Evolutionary conservation across 2,888 invertebrate species (phyloP).

Genomic region (Catocala sponsa): DNA sequence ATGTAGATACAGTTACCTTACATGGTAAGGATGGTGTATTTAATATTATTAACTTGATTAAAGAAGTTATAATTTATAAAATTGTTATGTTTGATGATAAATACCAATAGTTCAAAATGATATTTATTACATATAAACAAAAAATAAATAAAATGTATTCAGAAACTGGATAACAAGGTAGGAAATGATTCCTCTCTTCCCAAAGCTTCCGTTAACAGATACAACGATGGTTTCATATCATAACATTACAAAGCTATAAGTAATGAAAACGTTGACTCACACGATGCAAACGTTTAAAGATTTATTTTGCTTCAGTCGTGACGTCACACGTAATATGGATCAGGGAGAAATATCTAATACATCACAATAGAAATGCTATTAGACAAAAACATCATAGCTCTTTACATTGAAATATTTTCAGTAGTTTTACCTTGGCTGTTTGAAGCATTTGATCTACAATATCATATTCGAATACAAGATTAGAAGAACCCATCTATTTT

Average conservation of each 20-base stretch:
- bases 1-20: no score
- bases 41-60: no score
- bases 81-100: no score
- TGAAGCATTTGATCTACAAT: background rate
- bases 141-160: no score
- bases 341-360: slow-evolving; percentile 34
- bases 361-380: slow-evolving; percentile 4
- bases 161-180: no score
- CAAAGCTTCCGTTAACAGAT: background rate
- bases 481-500: slow-evolving; percentile 40
- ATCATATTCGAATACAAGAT: slow-evolving; percentile 13
- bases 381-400: background rate
- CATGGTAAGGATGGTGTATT: no score
- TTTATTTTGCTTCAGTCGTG: slow-evolving; percentile 43
- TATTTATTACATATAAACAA: no score
- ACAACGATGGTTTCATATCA: slow-evolving; percentile 9
- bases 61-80: no score
- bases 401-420: no score
- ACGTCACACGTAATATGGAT: slow-evolving; percentile 40
- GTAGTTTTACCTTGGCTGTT: background rate
- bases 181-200: background rate
- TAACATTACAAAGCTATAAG: slow-evolving; percentile 26
- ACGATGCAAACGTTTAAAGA: slow-evolving; percentile 13
- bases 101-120: no score
- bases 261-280: slow-evolving; percentile 28